These are phyloP conservation scores for Lordiphosa clarofinis DNA, from an alignment of 1,140 invertebrate species.

Conservation along the genomic window DNA sequence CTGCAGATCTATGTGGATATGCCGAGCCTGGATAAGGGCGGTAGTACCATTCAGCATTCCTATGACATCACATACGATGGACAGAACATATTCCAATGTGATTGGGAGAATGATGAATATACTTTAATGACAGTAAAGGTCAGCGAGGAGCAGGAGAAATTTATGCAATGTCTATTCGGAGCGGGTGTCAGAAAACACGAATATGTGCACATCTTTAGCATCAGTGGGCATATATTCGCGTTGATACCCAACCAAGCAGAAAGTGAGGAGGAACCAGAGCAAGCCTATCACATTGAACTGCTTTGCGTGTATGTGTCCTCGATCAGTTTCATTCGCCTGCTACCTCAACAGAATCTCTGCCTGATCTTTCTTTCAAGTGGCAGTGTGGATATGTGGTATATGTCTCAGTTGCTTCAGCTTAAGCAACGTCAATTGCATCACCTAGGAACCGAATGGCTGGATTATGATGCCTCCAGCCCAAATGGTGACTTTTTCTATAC, in stretches of 20 bases:
- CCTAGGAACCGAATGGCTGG: constrained; percentile 49
- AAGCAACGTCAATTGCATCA: constrained; percentile 48
- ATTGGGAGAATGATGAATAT: constrained; percentile 54
- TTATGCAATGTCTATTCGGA: constrained; percentile 48
- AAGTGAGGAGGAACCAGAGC: background rate
- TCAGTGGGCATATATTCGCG: constrained; percentile 51
- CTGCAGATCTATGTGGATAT: constrained; percentile 59
- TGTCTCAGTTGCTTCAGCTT: constrained; percentile 37
- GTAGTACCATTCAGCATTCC: constrained; percentile 36
- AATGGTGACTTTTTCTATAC: constrained; percentile 66
- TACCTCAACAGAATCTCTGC: constrained; percentile 44
- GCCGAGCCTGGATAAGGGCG: constrained; percentile 41
- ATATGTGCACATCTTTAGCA: constrained; percentile 52
- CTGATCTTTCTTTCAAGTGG: constrained; percentile 56
- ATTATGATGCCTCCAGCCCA: constrained; percentile 42
- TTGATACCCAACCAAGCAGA: constrained; percentile 14
- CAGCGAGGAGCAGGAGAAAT: constrained; percentile 32
- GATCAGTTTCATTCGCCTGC: constrained; percentile 44
- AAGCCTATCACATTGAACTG: constrained; percentile 49
- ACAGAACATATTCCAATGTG: constrained; percentile 58
- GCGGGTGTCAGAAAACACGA: constrained; percentile 1
- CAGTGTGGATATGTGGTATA: constrained; percentile 69
- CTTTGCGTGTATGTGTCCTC: constrained; percentile 47
- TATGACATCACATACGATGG: constrained; percentile 69
- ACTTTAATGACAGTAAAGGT: constrained; percentile 41